Conservation (phyloP, 2,113 vertebrate species). For the Vireo altiloquus region DNA sequence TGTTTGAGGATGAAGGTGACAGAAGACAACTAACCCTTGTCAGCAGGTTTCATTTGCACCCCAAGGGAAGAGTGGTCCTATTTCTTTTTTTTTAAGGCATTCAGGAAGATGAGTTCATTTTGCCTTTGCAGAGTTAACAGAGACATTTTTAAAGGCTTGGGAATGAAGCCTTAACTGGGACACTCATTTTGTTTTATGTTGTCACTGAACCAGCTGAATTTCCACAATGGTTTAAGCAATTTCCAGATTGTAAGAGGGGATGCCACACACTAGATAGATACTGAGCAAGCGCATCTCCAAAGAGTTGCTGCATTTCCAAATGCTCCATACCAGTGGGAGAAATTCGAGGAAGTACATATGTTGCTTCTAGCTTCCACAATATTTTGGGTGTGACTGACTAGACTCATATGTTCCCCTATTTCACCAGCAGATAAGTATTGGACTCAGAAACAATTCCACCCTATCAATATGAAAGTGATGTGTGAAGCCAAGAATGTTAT, state of each 20-base stretch:
- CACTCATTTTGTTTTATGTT: not conserved
- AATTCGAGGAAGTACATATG: conserved; percentile 56
- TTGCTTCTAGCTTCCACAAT: conserved; percentile 50
- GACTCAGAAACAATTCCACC: conserved; percentile 55
- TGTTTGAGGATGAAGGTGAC: not conserved
- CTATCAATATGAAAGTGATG: conserved; percentile 32
- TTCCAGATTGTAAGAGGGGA: conserved; percentile 12
- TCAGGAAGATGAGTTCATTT: not conserved
- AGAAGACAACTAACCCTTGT: not conserved
- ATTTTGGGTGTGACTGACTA: conserved; percentile 67
- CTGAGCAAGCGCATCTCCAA: not conserved
- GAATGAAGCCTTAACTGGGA: not conserved
- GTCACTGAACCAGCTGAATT: conserved; percentile 13
- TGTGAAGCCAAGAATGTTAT: conserved; percentile 30
- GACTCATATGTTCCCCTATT: conserved; percentile 57
- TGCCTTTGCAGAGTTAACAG: not conserved
- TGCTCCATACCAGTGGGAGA: conserved; percentile 36
- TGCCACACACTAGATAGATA: not conserved
- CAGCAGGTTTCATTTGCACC: not conserved
- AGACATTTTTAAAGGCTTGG: not conserved
- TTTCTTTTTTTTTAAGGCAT: not conserved
- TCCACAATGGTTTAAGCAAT: not conserved
- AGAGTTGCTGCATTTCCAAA: conserved; percentile 12
- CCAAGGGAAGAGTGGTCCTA: not conserved
- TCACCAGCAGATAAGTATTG: conserved; percentile 61